These are phyloP conservation scores for Pangasius macronema DNA, from an alignment of 2,797 vertebrate genomes.

Conservation along the genomic window DNA sequence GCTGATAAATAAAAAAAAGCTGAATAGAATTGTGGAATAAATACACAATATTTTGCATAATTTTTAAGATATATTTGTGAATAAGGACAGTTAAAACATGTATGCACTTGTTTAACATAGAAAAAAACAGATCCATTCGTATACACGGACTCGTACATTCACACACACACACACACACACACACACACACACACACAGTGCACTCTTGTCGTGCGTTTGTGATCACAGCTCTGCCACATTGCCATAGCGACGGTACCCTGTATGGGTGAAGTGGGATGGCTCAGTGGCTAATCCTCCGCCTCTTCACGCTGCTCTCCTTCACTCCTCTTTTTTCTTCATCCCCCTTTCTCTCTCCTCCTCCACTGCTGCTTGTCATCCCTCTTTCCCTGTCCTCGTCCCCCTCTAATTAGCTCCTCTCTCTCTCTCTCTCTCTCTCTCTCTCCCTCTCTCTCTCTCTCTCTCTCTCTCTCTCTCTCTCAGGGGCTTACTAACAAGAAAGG, in stretches of 20 bases:
- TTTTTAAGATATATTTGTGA: not conserved
- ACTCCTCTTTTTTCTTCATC: conserved; percentile 36
- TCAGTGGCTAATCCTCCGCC: conserved; percentile 48
- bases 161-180: too few species aligned
- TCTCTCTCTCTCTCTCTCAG: conserved; percentile 68
- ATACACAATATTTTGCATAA: not conserved
- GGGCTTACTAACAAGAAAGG: conserved; percentile 68
- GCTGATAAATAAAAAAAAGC: not conserved
- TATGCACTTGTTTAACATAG: conserved; percentile 56
- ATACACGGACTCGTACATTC: too few species aligned
- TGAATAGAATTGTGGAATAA: not conserved
- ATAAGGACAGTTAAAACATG: conserved; percentile 6
- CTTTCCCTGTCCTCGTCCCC: conserved; percentile 40
- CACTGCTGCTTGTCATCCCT: conserved; percentile 45
- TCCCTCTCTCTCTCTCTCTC: conserved; percentile 63
- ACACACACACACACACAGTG: too few species aligned
- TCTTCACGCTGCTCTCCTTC: conserved; percentile 58
- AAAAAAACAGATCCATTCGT: too few species aligned
- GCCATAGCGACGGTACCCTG: conserved; percentile 80
- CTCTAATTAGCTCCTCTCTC: conserved; percentile 55
- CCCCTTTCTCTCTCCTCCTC: conserved; percentile 36
- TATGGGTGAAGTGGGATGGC: conserved; percentile 76
- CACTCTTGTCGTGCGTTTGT: conserved; percentile 67
- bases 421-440: conserved; percentile 67
- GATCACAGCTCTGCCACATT: conserved; percentile 80